phyloP scores from a whole-genome alignment of 2,797 vertebrate species.

The Clarias platycephalus region DNA sequence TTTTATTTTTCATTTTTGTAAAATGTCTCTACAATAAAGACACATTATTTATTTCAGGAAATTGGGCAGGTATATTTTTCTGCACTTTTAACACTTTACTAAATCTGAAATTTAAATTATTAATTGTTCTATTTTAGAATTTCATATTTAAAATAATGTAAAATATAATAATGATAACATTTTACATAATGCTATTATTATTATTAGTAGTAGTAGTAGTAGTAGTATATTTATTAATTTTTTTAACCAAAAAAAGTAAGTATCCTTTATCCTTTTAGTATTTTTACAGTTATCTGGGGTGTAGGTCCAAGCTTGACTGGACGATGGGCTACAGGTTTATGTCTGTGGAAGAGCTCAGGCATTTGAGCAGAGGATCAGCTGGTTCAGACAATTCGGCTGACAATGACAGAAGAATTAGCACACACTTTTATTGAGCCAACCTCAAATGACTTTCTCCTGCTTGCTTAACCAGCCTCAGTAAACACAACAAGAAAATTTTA shows the following conservation, averaged over 20 bases:
- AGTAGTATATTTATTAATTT: background rate
- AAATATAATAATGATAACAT: background rate
- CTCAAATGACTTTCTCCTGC: constrained; percentile 68
- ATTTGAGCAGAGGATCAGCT: constrained; percentile 71
- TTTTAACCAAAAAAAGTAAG: background rate
- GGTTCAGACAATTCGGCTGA: constrained; percentile 75
- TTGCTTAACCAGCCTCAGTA: constrained; percentile 64
- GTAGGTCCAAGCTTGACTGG: background rate
- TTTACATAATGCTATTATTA: background rate
- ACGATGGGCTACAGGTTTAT: constrained; percentile 45
- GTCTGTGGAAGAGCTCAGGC: constrained; percentile 33
- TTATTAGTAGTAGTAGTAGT: too few species aligned
- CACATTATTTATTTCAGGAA: background rate
- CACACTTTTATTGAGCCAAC: constrained; percentile 72
- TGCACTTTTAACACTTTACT: background rate
- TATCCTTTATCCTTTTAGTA: too few species aligned
- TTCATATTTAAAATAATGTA: background rate
- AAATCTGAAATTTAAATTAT: background rate
- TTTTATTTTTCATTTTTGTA: background rate
- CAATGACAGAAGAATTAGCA: constrained; percentile 71
- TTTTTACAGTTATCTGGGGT: background rate
- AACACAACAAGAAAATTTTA: constrained; percentile 64
- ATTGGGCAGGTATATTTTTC: background rate
- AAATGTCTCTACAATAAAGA: background rate
- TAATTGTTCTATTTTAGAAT: background rate